Conservation (phyloP, 2,797 vertebrate species). For the Melanogrammus aeglefinus region DNA sequence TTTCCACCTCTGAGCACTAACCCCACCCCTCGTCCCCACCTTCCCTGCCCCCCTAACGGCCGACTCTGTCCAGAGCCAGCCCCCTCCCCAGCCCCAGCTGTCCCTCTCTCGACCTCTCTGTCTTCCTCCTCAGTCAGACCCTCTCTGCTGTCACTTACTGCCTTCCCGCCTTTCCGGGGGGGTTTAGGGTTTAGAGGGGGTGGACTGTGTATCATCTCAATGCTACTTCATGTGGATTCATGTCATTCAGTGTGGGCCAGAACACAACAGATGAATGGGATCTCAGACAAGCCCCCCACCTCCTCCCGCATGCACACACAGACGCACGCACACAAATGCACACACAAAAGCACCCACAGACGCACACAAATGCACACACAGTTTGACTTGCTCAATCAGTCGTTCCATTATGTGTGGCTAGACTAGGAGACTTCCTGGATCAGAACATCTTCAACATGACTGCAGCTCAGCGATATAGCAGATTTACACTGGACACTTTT, state of each 20-base stretch:
- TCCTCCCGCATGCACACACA: not conserved
- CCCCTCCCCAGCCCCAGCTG: conserved; percentile 50
- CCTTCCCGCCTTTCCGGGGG: conserved; percentile 11
- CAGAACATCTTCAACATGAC: not conserved
- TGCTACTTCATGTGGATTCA: not conserved
- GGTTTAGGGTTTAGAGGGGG: too few relatives aligned
- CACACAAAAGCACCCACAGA: not conserved
- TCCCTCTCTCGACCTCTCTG: conserved; percentile 31
- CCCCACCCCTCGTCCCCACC: conserved; percentile 42
- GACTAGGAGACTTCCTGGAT: too few relatives aligned
- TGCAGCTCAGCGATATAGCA: not conserved
- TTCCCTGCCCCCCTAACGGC: conserved; percentile 21
- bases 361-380: not conserved
- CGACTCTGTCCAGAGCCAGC: conserved; percentile 21
- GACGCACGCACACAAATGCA: not conserved
- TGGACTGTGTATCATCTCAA: not conserved
- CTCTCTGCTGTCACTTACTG: conserved; percentile 46
- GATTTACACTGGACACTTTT: not conserved
- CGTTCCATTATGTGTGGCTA: not conserved
- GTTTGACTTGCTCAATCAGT: not conserved
- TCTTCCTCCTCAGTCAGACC: conserved; percentile 58
- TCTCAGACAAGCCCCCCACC: too few relatives aligned
- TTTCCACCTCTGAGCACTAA: conserved; percentile 31
- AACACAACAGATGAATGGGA: not conserved
- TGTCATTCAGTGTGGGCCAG: not conserved